Base-by-base conservation (phyloP, 2,113 vertebrate species). In the Noctilio leporinus region DNA sequence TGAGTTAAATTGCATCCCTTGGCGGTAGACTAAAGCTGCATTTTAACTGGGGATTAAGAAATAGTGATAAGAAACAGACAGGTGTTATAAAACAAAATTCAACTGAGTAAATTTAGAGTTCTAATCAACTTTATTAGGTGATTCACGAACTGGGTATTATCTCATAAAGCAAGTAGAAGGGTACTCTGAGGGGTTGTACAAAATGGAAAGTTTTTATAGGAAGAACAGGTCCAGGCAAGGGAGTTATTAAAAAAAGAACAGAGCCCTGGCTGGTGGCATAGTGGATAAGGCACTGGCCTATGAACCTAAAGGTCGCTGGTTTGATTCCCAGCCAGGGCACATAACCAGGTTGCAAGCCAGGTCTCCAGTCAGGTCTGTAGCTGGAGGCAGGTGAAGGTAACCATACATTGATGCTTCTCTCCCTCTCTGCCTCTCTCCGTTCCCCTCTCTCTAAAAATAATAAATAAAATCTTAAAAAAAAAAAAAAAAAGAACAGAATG, bases 1-100 rank as follows among this genome's bases (percentile, higher is more conserved):
- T 55, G 45, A 92, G 33, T 70, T 86, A 77, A 64, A 45, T 8
- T 40, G 5, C 69, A n/a, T 92, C 73, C 88, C 26, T 89, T 28
- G 83, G 40, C 55, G 73, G 28, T 43, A 77, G 5, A 73, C 20
- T 78, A 83, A 86, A 26, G 38, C 14, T 83, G n/a, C 49, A 65
- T 77, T 91, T 92, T 64, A 91, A 84, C n/a, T 47, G n/a, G 64
- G 40, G 3, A 81, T 51, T 53, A 77, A 94, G 20, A 86, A 96
- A 65, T 76, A 69, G 4, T 33, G 10, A n/a, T 73, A 69, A 86
- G 38, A 38, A n/a, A 35, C 12, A 51, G 5, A 77, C 55, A 78
- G 57, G 28, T 76, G 33, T 51, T 51, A 51, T 49, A 81, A 76
- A 81, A 59, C 24, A 30, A 59, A 81, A 55, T 30, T 62, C 26